These are phyloP conservation scores for Melieria crassipennis DNA, from an alignment of 2,888 invertebrate species.

Conservation along the genomic window DNA sequence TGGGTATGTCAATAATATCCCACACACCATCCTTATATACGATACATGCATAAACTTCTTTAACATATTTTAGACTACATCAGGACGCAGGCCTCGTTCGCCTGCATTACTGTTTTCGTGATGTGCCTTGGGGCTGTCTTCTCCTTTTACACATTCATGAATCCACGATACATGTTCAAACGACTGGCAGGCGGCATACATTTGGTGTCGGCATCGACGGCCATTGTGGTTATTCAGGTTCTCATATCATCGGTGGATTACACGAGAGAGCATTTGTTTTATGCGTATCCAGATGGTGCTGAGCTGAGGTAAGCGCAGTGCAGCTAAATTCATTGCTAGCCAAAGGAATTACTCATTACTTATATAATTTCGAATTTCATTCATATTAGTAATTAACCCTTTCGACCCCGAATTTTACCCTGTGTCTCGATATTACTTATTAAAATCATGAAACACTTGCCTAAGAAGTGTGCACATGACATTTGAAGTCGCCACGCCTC, in stretches of 20 bases:
- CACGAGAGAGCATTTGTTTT: conserved; percentile 73
- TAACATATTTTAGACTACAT: conserved; percentile 74
- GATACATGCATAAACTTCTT: neutral
- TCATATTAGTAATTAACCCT: neutral
- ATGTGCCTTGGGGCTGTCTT: conserved; percentile 85
- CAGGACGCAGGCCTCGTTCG: conserved; percentile 84
- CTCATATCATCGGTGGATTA: conserved; percentile 78
- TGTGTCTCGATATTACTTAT: too few species aligned
- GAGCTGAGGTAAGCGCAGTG: conserved; percentile 69
- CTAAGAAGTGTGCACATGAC: too few species aligned
- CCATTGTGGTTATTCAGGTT: conserved; percentile 85
- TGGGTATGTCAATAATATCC: conserved; percentile 66
- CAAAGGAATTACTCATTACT: neutral
- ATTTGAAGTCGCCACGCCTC: too few species aligned
- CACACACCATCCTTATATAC: neutral
- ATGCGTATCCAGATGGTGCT: conserved; percentile 75
- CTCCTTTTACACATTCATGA: conserved; percentile 83
- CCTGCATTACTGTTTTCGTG: conserved; percentile 81
- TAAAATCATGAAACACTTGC: too few species aligned
- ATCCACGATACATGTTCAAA: conserved; percentile 90
- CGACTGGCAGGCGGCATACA: conserved; percentile 85
- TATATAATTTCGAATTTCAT: neutral
- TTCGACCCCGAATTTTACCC: neutral
- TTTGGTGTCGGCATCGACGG: conserved; percentile 83
- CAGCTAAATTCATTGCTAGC: neutral